A percentile compares a stretch with the other conserved stretches of the same genome.
phyloP scores from a whole-genome alignment of 2,797 vertebrate genomes.

The Sorex maritimensis region DNA sequence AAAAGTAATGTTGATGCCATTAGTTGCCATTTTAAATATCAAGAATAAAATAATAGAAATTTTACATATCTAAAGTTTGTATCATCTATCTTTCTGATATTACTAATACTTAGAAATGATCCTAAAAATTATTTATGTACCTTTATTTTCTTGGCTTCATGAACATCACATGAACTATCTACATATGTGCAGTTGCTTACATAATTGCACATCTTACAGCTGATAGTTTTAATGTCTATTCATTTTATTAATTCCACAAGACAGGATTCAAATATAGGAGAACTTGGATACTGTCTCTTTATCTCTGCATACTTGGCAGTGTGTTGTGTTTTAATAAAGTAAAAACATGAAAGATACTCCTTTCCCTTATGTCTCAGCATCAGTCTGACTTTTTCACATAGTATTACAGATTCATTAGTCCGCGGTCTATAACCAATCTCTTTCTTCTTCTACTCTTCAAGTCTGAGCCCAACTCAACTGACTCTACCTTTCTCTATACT shows the following conservation, averaged over 20 bases:
- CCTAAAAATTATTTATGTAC: background rate
- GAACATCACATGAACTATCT: background rate
- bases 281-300: background rate
- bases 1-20: background rate
- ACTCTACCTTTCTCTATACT: background rate
- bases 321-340: background rate
- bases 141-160: background rate
- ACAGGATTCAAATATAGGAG: background rate
- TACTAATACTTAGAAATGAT: background rate
- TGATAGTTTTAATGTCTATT: background rate
- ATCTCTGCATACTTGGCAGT: background rate
- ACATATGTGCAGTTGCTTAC: background rate
- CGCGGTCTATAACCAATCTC: background rate
- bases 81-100: background rate
- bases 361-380: background rate
- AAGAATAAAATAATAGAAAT: slow-evolving; percentile 32
- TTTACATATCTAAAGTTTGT: slow-evolving; percentile 6
- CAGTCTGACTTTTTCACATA: background rate
- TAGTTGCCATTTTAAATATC: background rate
- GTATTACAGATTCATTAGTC: background rate
- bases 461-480: background rate
- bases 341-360: background rate
- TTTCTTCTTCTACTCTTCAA: background rate
- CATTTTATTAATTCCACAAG: background rate
- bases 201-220: background rate